A percentile compares a stretch with the other conserved stretches of the same genome.
Evolutionary conservation across 2,797 vertebrate genomes (phyloP).

Genomic region (Alfaro cultratus): DNA sequence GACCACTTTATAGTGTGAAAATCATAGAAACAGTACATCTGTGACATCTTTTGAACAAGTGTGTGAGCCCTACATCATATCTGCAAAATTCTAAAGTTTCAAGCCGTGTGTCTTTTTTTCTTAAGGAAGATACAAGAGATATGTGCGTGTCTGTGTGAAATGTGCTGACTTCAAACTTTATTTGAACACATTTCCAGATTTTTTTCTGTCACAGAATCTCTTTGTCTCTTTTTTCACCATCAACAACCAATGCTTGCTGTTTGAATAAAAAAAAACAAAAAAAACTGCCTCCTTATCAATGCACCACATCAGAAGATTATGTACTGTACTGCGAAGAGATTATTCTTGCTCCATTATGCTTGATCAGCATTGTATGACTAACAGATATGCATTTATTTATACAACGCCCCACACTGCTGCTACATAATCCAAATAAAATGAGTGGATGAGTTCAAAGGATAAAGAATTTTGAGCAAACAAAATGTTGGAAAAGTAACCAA

Average conservation of each 20-base stretch:
- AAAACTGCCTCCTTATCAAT: background rate
- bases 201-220: no score
- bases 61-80: background rate
- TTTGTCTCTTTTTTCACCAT: background rate
- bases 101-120: background rate
- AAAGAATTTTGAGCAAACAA: constrained; percentile 2
- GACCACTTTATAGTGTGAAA: background rate
- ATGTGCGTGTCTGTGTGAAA: no score
- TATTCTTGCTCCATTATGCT: background rate
- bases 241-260: background rate
- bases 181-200: background rate
- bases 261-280: background rate
- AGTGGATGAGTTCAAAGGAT: background rate
- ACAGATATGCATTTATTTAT: background rate
- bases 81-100: background rate
- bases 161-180: background rate
- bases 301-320: background rate
- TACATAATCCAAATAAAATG: background rate
- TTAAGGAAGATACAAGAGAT: background rate
- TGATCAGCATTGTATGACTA: background rate
- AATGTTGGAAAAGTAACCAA: background rate
- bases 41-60: background rate
- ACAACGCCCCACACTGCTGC: background rate
- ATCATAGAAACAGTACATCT: background rate
- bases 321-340: background rate